Base-by-base conservation (phyloP, 1,140 invertebrate genomes). In the Anthonomus grandis region DNA sequence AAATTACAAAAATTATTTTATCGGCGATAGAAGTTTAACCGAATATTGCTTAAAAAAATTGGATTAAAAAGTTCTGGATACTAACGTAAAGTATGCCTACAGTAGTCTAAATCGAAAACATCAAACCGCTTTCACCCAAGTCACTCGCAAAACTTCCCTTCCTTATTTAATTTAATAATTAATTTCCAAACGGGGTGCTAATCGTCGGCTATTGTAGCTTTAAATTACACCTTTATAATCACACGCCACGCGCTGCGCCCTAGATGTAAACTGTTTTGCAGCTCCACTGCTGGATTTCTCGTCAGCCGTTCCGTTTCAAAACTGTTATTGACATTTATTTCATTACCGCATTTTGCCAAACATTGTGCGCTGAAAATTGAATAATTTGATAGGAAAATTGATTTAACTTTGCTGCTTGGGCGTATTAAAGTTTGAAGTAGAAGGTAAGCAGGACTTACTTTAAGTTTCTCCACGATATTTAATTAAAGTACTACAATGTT, bases 161-260 rank as follows among this genome's bases (percentile, higher is more conserved):
- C 78, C 75, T 77, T 78, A 78, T 79, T 79, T 78, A 79, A 78
- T 78, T 78, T 76, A 76, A 77, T 79, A 78, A 78, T 78, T 79
- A 78, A 79, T 74, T 39, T 75, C 74, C 73, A 63, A 64, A 50
- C 65, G 57, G 64, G 67, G 65, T 60, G 68, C 68, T 70, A 70
- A 70, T 70, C 68, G 68, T 41, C 65, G 67, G 8, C 59, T 52
- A 70, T 70, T 70, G 67, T 70, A 48, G 36, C 31, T 36, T 58
- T 61, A 58, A 70, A 70, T 70, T 70, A 70, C 67, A 67, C 67
- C 66, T 69, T 68, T 67, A 61, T 46, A 62, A 64, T 45, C 18
- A 51, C 56, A 44, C 62, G 48, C 51, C 53, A 37, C 45, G 15
- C 8, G 45, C 45, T 15, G 6, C 8, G n/a, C 10, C 45, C 41